phyloP scores from a whole-genome alignment of 2,797 vertebrate genomes.

The Oryzias sinensis region DNA sequence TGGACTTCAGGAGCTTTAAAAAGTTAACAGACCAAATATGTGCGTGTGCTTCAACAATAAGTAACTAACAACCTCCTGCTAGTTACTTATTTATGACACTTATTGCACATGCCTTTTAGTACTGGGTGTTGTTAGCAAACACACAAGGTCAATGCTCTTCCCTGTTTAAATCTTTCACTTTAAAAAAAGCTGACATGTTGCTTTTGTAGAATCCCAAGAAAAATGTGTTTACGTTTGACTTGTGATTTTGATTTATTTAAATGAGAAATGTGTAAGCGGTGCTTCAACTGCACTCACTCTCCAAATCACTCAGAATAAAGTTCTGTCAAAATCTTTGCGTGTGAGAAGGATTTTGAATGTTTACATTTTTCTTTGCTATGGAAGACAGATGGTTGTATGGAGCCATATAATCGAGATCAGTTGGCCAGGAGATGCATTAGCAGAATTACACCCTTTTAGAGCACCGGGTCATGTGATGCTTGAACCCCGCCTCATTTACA shows the following conservation, averaged over 20 bases:
- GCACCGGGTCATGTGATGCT: slow-evolving; percentile 10
- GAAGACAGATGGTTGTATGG: slow-evolving; percentile 12
- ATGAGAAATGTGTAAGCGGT: slow-evolving; percentile 22
- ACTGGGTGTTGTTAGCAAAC: background rate
- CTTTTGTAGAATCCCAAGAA: slow-evolving; percentile 56
- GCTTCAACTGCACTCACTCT: slow-evolving; percentile 10
- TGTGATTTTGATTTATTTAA: slow-evolving; percentile 9
- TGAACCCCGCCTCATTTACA: background rate
- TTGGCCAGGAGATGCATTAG: slow-evolving; percentile 14
- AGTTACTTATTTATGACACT: slow-evolving; percentile 5
- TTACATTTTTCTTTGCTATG: slow-evolving; percentile 6
- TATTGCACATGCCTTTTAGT: background rate
- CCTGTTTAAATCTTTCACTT: slow-evolving; percentile 24
- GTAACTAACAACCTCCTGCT: slow-evolving; percentile 1
- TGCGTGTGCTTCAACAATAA: slow-evolving; percentile 1
- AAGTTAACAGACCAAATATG: slow-evolving; percentile 5
- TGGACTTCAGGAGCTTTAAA: slow-evolving; percentile 3
- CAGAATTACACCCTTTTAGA: slow-evolving; percentile 20
- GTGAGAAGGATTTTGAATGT: background rate
- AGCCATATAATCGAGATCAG: background rate
- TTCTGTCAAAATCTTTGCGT: background rate
- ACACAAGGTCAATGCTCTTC: slow-evolving; percentile 9
- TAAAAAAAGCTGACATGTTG: slow-evolving; percentile 47
- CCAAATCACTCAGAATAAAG: slow-evolving; percentile 7
- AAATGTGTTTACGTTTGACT: slow-evolving; percentile 62